Conservation (phyloP, 1,140 invertebrate genomes). For the Dreissena rostriformis region DNA sequence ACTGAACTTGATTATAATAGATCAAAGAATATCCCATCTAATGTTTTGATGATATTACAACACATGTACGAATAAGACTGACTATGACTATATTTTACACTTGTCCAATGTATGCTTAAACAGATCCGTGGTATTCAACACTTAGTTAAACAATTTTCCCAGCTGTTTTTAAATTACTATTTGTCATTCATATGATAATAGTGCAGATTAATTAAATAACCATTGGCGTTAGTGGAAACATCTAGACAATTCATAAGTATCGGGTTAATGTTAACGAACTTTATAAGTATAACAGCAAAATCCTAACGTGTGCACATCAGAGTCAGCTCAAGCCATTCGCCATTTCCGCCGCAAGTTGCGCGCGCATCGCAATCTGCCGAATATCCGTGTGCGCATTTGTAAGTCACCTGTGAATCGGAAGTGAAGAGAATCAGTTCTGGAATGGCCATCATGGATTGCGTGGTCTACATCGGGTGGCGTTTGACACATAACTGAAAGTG, state of each 20-base stretch:
- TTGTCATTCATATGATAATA: neutral
- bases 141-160: no score
- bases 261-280: no score
- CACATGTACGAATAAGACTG: no score
- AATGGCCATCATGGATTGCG: constrained; percentile 57
- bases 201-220: neutral
- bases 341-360: constrained; percentile 93
- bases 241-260: neutral
- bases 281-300: neutral
- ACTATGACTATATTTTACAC: no score
- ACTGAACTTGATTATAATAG: no score
- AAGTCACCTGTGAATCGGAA: constrained; percentile 88
- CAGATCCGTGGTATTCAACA: no score
- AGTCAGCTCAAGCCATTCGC: constrained; percentile 97
- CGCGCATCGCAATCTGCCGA: constrained; percentile 90
- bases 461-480: constrained; percentile 59
- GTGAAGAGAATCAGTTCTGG: constrained; percentile 80
- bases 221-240: neutral
- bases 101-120: no score
- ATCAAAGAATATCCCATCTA: no score
- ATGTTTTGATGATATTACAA: no score
- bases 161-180: no score
- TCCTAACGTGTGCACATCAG: constrained; percentile 95
- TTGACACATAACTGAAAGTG: constrained; percentile 61
- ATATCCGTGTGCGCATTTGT: constrained; percentile 96